A percentile compares a stretch with the other conserved stretches of the same genome.
Conservation (phyloP, 2,888 invertebrate species). For the Epiblema foenella region DNA sequence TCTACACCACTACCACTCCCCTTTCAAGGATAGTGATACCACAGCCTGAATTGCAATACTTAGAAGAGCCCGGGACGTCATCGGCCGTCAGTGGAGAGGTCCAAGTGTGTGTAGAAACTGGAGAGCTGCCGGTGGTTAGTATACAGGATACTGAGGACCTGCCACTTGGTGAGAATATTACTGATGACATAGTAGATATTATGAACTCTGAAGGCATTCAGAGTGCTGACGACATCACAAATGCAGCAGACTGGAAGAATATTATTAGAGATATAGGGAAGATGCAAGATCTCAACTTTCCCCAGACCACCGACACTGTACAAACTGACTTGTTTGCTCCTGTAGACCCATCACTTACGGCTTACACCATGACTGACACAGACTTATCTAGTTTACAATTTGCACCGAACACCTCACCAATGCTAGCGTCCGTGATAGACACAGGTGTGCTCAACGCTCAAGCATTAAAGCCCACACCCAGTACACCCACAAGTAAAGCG, state of each 20-base stretch:
- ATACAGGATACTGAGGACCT: conserved; percentile 81
- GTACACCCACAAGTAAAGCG: conserved; percentile 62
- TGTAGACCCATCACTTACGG: conserved; percentile 63
- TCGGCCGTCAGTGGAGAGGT: conserved; percentile 70
- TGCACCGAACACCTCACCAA: conserved; percentile 68
- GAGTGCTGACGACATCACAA: conserved; percentile 79
- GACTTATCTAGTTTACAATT: conserved; percentile 72
- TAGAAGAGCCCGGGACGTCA: conserved; percentile 70
- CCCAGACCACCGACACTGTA: conserved; percentile 65
- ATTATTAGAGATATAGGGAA: conserved; percentile 80
- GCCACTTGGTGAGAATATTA: conserved; percentile 77
- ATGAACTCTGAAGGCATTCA: conserved; percentile 83
- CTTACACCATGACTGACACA: conserved; percentile 63
- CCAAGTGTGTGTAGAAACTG: conserved; percentile 76
- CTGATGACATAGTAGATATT: conserved; percentile 81
- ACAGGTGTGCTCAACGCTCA: conserved; percentile 57
- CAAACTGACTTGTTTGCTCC: conserved; percentile 69
- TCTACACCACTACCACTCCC: conserved; percentile 70
- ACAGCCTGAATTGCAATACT: conserved; percentile 71
- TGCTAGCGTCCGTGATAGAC: conserved; percentile 64
- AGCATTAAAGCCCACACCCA: conserved; percentile 62
- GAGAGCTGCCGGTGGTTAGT: conserved; percentile 81
- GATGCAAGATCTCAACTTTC: conserved; percentile 78
- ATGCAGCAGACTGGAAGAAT: conserved; percentile 80
- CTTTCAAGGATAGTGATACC: conserved; percentile 74